A percentile compares a stretch with the other conserved stretches of the same genome.
Conservation (phyloP, 2,888 invertebrate species). For the Ptilodon capucinus region DNA sequence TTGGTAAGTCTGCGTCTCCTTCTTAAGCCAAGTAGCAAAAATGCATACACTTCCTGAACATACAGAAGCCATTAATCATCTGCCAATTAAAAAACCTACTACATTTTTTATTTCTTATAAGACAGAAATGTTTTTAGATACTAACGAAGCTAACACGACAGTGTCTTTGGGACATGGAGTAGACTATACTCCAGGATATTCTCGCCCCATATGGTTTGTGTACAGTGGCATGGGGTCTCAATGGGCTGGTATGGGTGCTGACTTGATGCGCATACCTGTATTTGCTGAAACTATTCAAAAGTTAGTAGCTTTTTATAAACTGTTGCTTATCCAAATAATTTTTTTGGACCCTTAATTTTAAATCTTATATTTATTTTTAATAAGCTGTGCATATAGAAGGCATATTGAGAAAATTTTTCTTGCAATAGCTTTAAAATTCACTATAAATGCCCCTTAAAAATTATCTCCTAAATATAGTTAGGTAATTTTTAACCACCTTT, state of each 20-base stretch:
- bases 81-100: too few relatives aligned
- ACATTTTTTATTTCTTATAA: too few relatives aligned
- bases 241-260: conserved; percentile 85
- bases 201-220: conserved; percentile 83
- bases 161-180: conserved; percentile 29
- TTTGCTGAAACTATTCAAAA: conserved; percentile 78
- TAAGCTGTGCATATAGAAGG: too few relatives aligned
- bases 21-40: neutral
- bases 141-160: conserved; percentile 37
- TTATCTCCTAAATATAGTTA: too few relatives aligned
- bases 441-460: too few relatives aligned
- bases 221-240: conserved; percentile 88
- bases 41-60: too few relatives aligned
- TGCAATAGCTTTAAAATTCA: too few relatives aligned
- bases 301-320: conserved; percentile 19
- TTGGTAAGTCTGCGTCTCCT: conserved; percentile 34
- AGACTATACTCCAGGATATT: conserved; percentile 35
- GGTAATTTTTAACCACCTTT: too few relatives aligned
- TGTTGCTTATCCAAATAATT: neutral
- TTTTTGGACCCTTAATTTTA: too few relatives aligned
- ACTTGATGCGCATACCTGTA: conserved; percentile 82
- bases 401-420: too few relatives aligned
- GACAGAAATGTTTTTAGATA: conserved; percentile 27
- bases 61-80: too few relatives aligned
- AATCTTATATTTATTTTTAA: neutral